phyloP scores from a whole-genome alignment of 1,140 invertebrate species.

The Cataglyphis hispanica region DNA sequence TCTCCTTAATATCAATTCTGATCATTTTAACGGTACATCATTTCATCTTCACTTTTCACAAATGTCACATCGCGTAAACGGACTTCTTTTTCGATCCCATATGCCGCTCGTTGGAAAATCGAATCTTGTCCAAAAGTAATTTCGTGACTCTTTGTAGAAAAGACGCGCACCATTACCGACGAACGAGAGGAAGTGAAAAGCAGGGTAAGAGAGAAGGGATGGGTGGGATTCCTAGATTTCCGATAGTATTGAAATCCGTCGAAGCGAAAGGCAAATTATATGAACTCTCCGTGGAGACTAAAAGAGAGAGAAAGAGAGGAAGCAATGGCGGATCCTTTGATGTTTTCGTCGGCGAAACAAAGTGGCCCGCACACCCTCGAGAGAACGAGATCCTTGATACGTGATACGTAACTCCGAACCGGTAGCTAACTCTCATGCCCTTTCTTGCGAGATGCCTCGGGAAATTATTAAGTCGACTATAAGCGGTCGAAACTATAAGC shows the following conservation, averaged over 20 bases:
- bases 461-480: conserved; percentile 50
- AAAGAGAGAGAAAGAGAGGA: neutral
- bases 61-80: conserved; percentile 32
- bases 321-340: conserved; percentile 81
- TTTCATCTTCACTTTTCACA: conserved; percentile 29
- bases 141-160: conserved; percentile 82
- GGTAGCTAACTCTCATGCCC: conserved; percentile 3
- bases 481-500: conserved; percentile 1
- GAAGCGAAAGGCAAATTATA: conserved; percentile 86
- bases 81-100: conserved; percentile 23
- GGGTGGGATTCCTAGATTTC: conserved; percentile 81
- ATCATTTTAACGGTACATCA: conserved; percentile 45
- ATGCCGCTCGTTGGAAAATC: conserved; percentile 73
- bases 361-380: conserved; percentile 41
- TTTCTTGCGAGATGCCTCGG: conserved; percentile 12
- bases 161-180: conserved; percentile 79
- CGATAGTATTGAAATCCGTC: conserved; percentile 85
- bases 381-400: conserved; percentile 57
- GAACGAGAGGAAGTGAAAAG: conserved; percentile 49
- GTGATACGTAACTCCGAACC: conserved; percentile 51
- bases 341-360: conserved; percentile 75
- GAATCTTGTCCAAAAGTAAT: conserved; percentile 85
- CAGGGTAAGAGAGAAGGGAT: neutral
- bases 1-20: conserved; percentile 64
- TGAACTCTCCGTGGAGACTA: conserved; percentile 74